Evolutionary conservation across 1,140 invertebrate species (phyloP).

Genomic region (Amyelois transitella): DNA sequence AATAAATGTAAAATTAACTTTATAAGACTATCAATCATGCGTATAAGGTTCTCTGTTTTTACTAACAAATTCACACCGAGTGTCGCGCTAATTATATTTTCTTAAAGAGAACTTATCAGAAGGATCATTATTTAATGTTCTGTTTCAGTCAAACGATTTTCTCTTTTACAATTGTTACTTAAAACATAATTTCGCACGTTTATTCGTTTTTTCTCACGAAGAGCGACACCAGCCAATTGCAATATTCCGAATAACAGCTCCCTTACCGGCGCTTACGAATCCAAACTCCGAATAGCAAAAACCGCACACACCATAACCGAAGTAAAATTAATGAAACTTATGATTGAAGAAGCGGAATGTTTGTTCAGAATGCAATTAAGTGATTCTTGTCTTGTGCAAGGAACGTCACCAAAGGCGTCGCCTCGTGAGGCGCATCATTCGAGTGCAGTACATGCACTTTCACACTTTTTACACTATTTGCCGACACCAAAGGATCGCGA

Average conservation of each 20-base stretch:
- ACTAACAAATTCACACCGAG: background rate
- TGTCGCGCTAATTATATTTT: background rate
- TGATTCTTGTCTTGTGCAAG: constrained; percentile 28
- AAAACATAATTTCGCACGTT: background rate
- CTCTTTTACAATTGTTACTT: background rate
- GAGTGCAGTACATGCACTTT: constrained; percentile 4
- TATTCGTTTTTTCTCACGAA: background rate
- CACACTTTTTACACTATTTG: constrained; percentile 11
- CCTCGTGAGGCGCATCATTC: constrained; percentile 24
- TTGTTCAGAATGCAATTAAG: constrained; percentile 42
- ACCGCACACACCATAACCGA: background rate
- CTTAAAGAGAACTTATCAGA: background rate
- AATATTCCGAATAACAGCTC: background rate
- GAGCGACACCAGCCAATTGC: background rate
- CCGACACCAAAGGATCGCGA: background rate
- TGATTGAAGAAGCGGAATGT: constrained; percentile 29
- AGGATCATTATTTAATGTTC: background rate
- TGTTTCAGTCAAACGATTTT: background rate
- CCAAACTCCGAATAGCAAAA: background rate
- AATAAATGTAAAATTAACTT: background rate
- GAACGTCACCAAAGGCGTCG: constrained; percentile 46
- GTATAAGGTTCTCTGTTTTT: background rate
- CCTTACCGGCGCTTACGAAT: background rate
- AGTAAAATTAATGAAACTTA: background rate
- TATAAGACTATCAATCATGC: background rate